Evolutionary conservation across 2,888 invertebrate genomes (phyloP).

Genomic region (Lymantria dispar): DNA sequence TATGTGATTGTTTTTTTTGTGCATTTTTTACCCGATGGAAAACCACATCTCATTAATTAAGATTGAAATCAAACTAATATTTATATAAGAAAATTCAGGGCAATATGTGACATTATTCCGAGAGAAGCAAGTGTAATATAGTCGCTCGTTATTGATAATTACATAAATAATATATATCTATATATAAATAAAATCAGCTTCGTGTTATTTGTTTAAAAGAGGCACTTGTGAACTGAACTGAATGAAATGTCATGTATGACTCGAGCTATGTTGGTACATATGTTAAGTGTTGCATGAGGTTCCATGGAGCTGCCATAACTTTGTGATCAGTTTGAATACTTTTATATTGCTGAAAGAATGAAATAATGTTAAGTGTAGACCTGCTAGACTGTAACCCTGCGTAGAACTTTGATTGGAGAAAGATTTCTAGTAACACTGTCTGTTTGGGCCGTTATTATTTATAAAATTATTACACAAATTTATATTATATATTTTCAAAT

Average conservation of each 20-base stretch:
- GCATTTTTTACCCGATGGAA: slow-evolving; percentile 77
- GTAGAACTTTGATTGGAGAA: slow-evolving; percentile 73
- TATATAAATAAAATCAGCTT: slow-evolving; percentile 51
- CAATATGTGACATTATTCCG: slow-evolving; percentile 71
- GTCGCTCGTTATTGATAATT: slow-evolving; percentile 36
- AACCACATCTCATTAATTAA: slow-evolving; percentile 78
- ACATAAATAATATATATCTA: slow-evolving; percentile 28
- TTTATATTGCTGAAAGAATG: slow-evolving; percentile 78
- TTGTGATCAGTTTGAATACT: slow-evolving; percentile 82
- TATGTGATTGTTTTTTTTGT: slow-evolving; percentile 77
- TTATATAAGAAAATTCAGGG: slow-evolving; percentile 56
- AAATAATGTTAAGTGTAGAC: slow-evolving; percentile 77
- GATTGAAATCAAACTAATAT: slow-evolving; percentile 67
- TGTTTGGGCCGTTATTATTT: slow-evolving; percentile 51
- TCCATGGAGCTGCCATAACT: slow-evolving; percentile 79
- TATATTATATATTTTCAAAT: slow-evolving; percentile 43
- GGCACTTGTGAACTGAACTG: slow-evolving; percentile 56
- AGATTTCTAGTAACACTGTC: slow-evolving; percentile 42
- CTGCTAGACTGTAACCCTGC: slow-evolving; percentile 75
- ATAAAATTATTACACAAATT: slow-evolving; percentile 38
- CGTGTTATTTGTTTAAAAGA: slow-evolving; percentile 40
- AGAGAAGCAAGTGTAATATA: slow-evolving; percentile 54
- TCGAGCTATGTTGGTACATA: slow-evolving; percentile 60
- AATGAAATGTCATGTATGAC: slow-evolving; percentile 70
- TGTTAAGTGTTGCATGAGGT: slow-evolving; percentile 74